phyloP scores from a whole-genome alignment of 2,113 vertebrate genomes.

The Oryzias melastigma region DNA sequence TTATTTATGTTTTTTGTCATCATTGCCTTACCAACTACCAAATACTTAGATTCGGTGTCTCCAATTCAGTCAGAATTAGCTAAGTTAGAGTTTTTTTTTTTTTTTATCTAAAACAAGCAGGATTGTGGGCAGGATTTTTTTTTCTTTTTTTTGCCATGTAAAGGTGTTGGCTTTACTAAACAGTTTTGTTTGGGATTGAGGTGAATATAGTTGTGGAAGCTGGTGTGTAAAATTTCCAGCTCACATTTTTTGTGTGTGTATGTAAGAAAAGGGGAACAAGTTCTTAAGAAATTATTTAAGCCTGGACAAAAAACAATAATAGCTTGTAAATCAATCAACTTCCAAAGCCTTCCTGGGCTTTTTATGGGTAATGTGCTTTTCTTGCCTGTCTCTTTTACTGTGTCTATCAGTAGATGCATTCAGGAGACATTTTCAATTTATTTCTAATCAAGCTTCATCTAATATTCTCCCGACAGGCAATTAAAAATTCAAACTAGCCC shows the following conservation, averaged over 20 bases:
- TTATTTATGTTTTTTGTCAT: too few species aligned
- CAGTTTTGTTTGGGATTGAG: too few species aligned
- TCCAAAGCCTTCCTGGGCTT: slow-evolving; percentile 43
- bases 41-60: too few species aligned
- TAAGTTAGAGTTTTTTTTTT: too few species aligned
- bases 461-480: slow-evolving; percentile 83
- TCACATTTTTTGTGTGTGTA: slow-evolving; percentile 1
- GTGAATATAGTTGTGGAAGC: neutral
- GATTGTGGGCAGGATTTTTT: too few species aligned
- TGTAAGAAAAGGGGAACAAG: neutral
- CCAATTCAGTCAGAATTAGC: too few species aligned
- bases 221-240: neutral
- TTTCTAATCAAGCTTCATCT: slow-evolving; percentile 84
- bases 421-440: slow-evolving; percentile 82
- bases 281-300: slow-evolving; percentile 31
- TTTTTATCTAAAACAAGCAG: too few species aligned
- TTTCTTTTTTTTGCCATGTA: too few species aligned
- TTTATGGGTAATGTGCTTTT: slow-evolving; percentile 58
- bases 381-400: slow-evolving; percentile 69
- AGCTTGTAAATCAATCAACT: slow-evolving; percentile 73
- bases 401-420: slow-evolving; percentile 76
- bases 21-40: too few species aligned
- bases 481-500: slow-evolving; percentile 80
- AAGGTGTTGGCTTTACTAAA: too few species aligned
- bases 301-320: slow-evolving; percentile 35